These are phyloP conservation scores for Pteromalus puparum DNA, from an alignment of 1,140 invertebrate species.

Conservation along the genomic window DNA sequence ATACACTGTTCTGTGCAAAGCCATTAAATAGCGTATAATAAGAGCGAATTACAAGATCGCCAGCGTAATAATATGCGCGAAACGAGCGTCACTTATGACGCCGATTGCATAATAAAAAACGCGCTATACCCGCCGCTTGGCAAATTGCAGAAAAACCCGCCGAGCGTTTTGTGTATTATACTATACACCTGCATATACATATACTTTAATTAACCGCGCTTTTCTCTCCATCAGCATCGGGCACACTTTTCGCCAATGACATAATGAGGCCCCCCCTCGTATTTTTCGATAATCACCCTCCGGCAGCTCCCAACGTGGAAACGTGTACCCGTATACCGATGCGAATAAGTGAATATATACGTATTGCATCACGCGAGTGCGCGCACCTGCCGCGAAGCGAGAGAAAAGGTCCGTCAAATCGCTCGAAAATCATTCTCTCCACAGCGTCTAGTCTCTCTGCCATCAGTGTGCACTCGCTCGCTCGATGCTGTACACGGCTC, in stretches of 20 bases:
- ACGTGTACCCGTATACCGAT: conserved; percentile 14
- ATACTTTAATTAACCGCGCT: conserved; percentile 8
- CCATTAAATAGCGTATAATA: too few relatives aligned
- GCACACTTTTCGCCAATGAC: not conserved
- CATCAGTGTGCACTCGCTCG: not conserved
- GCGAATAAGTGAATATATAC: not conserved
- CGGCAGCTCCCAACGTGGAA: not conserved
- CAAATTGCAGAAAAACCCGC: conserved; percentile 21
- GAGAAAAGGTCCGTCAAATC: conserved; percentile 35
- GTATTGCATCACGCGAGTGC: not conserved
- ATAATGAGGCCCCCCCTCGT: not conserved
- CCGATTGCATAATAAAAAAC: not conserved
- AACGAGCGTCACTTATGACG: not conserved
- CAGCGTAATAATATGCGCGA: not conserved
- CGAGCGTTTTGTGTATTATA: not conserved
- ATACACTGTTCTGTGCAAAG: too few relatives aligned
- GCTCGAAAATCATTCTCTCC: conserved; percentile 47
- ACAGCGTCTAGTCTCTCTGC: not conserved
- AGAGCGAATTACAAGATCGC: not conserved
- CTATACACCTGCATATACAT: not conserved
- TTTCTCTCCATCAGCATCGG: conserved; percentile 11
- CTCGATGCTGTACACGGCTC: not conserved
- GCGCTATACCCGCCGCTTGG: not conserved
- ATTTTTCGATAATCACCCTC: conserved; percentile 16
- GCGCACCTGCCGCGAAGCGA: not conserved